Percentiles rank a stretch among this genome's conserved stretches.
Conservation (phyloP, 2,797 vertebrate species). For the Todus mexicanus region DNA sequence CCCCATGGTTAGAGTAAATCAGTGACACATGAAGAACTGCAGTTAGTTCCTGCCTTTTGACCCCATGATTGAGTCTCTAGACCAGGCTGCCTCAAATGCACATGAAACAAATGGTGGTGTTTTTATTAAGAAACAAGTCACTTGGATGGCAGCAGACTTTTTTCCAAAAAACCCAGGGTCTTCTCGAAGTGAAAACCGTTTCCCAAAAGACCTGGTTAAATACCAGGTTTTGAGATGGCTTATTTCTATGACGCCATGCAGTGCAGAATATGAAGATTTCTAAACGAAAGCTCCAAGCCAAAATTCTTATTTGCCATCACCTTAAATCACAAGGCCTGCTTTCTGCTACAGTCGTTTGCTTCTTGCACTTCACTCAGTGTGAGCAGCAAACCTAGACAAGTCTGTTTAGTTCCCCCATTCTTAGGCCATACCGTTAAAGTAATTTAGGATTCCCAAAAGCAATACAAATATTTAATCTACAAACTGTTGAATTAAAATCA, state of each 20-base stretch:
- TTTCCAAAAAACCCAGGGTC: neutral
- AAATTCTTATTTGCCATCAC: neutral
- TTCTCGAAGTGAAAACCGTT: neutral
- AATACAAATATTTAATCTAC: neutral
- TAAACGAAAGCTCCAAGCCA: neutral
- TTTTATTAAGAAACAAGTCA: neutral
- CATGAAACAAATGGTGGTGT: neutral
- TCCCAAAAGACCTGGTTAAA: neutral
- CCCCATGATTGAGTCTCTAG: neutral
- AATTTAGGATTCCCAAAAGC: neutral
- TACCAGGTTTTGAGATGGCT: neutral
- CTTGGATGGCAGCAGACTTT: neutral
- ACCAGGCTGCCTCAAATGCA: neutral
- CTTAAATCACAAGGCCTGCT: neutral
- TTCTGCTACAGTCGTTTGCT: neutral
- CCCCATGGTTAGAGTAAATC: neutral
- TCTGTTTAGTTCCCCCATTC: neutral
- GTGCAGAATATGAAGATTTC: neutral
- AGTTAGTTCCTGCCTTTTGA: neutral
- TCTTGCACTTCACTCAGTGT: neutral
- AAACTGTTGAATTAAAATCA: neutral
- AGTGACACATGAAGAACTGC: neutral
- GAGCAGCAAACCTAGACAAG: neutral
- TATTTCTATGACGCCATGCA: neutral
- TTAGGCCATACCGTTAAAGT: neutral